Evolutionary conservation across 2,113 vertebrate genomes (phyloP), one percentile per base, ranked within the genome.

Genomic region (Carollia perspicillata): DNA sequence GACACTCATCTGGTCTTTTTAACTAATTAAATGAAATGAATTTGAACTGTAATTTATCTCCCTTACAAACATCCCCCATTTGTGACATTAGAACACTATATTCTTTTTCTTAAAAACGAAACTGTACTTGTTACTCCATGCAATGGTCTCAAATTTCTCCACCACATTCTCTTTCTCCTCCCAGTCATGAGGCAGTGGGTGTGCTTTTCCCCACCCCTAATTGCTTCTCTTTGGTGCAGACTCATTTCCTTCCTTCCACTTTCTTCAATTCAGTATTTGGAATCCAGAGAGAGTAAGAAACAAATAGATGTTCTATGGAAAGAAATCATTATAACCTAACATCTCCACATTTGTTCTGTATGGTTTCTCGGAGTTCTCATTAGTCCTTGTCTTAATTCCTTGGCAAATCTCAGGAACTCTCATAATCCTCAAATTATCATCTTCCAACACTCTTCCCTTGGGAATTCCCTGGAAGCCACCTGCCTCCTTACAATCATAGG

Each of bases 201-300:
- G 23, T 33, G 42, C 28, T 84, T 94, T 33, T 9, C 26, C n/a
- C 35, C 33, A 63, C 4, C 23, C 47, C 12, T 47, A 66, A 65
- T 11, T 58, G 71, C 63, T 69, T 88, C 18, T 60, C 33, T 94
- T 55, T 75, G 44, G 79, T 58, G 26, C 55, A 77, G 3, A 44
- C 47, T 86, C 22, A 84, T 84, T 90, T 92, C 53, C 20, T 92
- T 49, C 17, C 35, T 96, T 75, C 58, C 10, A 42, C 75, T 87
- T 89, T 95, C 77, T 87, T 51, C 87, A 94, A 51, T 83, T 88
- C 40, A 84, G 12, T 87, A 77, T 90, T 89, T 53, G 47, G 49
- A 93, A 81, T 33, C 5, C 58, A 97, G 47, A 83, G 60, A 71
- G 30, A 85, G 44, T 11, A 86, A 81, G 81, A 95, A 96, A 90